phyloP scores from a whole-genome alignment of 2,113 vertebrate species.

The Loxodonta africana region DNA sequence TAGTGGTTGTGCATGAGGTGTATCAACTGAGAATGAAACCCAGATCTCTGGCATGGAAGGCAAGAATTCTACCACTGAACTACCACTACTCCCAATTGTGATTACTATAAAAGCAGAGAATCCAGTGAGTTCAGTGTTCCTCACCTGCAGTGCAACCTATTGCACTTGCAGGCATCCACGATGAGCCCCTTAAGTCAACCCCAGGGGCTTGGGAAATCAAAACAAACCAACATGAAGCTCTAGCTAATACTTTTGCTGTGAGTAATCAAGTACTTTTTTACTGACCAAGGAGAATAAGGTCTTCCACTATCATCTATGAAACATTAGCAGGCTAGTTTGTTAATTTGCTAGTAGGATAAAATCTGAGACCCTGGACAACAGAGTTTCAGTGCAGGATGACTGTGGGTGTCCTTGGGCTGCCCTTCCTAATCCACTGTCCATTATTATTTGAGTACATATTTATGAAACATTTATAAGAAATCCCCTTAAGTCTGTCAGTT shows the following conservation, averaged over 20 bases:
- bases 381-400: neutral
- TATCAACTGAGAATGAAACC: neutral
- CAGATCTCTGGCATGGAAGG: neutral
- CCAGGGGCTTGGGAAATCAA: rapidly evolving
- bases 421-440: neutral
- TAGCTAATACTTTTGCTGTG: neutral
- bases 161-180: rapidly evolving
- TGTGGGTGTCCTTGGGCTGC: rapidly evolving
- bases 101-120: neutral
- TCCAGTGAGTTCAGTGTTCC: neutral
- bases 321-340: neutral
- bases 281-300: neutral
- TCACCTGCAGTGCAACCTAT: neutral
- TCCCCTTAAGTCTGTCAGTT: too few species aligned
- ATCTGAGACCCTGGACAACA: neutral
- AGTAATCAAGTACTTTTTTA: neutral
- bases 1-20: neutral
- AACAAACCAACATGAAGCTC: too few species aligned
- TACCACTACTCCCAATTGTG: neutral
- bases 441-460: too few species aligned
- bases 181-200: neutral
- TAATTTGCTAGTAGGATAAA: neutral
- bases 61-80: neutral
- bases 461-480: too few species aligned
- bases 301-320: neutral